Evolutionary conservation across 2,113 vertebrate genomes (phyloP).

Genomic region (Cinclus cinclus): DNA sequence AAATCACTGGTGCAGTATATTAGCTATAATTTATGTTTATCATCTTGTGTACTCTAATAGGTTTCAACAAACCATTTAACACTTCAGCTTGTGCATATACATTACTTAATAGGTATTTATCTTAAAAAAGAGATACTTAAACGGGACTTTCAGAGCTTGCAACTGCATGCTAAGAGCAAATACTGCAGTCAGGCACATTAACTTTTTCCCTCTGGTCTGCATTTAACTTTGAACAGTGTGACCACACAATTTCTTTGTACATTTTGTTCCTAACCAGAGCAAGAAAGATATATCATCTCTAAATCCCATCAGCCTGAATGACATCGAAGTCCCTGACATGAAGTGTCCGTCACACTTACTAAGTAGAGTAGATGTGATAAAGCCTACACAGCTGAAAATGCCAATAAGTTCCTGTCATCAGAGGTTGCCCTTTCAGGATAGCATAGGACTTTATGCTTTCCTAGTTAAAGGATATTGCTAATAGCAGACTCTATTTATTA

Average conservation of each 20-base stretch:
- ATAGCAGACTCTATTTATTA: background rate
- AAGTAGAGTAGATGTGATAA: slow-evolving; percentile 67
- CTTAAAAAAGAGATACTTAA: slow-evolving; percentile 91
- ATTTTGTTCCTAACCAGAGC: slow-evolving; percentile 22
- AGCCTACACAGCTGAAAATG: slow-evolving; percentile 79
- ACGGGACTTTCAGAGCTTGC: slow-evolving; percentile 81
- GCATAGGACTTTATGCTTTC: slow-evolving; percentile 16
- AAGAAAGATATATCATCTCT: slow-evolving; percentile 62
- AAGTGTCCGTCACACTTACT: slow-evolving; percentile 81
- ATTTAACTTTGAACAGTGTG: slow-evolving; percentile 75
- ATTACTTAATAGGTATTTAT: slow-evolving; percentile 97
- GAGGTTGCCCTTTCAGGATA: slow-evolving; percentile 66
- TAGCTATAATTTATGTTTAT: slow-evolving; percentile 99
- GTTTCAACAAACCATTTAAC: slow-evolving; percentile 99
- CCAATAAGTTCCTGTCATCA: slow-evolving; percentile 53
- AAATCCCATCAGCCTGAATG: slow-evolving; percentile 66
- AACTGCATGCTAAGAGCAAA: slow-evolving; percentile 77
- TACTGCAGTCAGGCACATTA: slow-evolving; percentile 72
- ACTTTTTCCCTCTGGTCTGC: slow-evolving; percentile 65
- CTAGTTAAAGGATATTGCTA: background rate
- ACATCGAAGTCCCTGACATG: slow-evolving; percentile 61
- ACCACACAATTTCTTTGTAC: slow-evolving; percentile 56
- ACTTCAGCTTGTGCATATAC: slow-evolving; percentile 91
- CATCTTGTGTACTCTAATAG: slow-evolving; percentile 92
- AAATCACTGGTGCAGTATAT: slow-evolving; percentile 98